Base-by-base conservation (phyloP, 2,888 invertebrate species). In the Rhabditophanes sp. region DNA sequence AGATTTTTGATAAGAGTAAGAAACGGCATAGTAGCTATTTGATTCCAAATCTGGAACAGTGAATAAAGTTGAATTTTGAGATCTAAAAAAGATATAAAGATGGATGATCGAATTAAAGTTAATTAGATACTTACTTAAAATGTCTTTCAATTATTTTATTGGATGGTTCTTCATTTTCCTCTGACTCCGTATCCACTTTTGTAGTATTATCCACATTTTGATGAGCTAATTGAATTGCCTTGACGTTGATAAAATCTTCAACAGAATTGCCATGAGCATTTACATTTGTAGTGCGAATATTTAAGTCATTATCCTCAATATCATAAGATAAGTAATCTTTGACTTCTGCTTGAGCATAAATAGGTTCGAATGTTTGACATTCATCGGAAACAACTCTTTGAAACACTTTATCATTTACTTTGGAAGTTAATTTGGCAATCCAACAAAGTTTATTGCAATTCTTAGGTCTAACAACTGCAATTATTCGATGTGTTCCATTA, bases 361-460 rank as follows among this genome's bases (percentile, higher is more conserved):
- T 38, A 11, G 46, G 39, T 12, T 44, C 39, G 15, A 61, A 51
- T 9, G 41, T 30, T 24, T 48, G 41, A 31, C 61, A 61, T 18
- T 52, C 43, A 9, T 46, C 41, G n/a, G 28, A 26, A 12, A 44
- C 41, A 17, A 37, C 34, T 12, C 47, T 36, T 24, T 35, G 33
- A 30, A 52, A 46, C n/a, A 38, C 24, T 14, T 37, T 25, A 6
- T 35, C 23, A 6, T 24, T 31, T 18, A 25, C 18, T 15, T 44
- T 30, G 7, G 44, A 39, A 16, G 33, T 26, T 8, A 43, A 25
- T 4, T 18, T 22, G 3, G 44, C 38, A 2, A 25, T 30, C 59
- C 57, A 61, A 34, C 61, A 61, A 15, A 61, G 47, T 42, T 57
- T 43, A 24, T 53, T 46, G 33, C 61, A 61, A 33, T 54, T 43